Conservation (phyloP, 2,113 vertebrate genomes). For the Indri indri region DNA sequence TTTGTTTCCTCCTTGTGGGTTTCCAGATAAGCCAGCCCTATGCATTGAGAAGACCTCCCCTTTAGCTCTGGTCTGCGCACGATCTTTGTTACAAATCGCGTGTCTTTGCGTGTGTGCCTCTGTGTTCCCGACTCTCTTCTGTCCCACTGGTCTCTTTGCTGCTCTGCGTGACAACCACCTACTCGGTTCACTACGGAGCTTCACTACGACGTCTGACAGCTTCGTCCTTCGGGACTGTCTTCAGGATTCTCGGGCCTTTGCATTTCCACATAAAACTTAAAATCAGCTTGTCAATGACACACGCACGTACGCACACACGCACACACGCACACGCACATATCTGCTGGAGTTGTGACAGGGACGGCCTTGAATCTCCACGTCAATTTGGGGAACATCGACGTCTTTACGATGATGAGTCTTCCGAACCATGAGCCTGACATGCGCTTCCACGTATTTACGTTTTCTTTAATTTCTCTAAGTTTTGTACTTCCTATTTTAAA, state of each 20-base stretch:
- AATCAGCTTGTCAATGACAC: background rate
- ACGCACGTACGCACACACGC: no score
- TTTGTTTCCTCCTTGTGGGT: background rate
- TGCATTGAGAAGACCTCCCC: background rate
- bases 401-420: fast-evolving
- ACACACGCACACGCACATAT: background rate
- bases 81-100: background rate
- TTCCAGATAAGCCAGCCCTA: fast-evolving
- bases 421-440: fast-evolving
- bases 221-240: background rate
- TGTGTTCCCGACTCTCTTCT: background rate
- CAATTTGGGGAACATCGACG: fast-evolving
- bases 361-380: fast-evolving
- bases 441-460: no score
- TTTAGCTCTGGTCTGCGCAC: background rate
- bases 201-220: background rate
- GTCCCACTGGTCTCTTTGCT: background rate
- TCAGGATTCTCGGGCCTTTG: background rate
- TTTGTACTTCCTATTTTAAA: background rate
- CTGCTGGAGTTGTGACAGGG: background rate
- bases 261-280: background rate
- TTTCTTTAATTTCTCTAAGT: background rate
- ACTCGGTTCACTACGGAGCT: background rate
- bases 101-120: no score
- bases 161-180: fast-evolving